Percentiles rank a stretch among this genome's conserved stretches.
These are phyloP conservation scores for Rhabdomys pumilio DNA, from an alignment of 2,797 vertebrate genomes.

Conservation along the genomic window DNA sequence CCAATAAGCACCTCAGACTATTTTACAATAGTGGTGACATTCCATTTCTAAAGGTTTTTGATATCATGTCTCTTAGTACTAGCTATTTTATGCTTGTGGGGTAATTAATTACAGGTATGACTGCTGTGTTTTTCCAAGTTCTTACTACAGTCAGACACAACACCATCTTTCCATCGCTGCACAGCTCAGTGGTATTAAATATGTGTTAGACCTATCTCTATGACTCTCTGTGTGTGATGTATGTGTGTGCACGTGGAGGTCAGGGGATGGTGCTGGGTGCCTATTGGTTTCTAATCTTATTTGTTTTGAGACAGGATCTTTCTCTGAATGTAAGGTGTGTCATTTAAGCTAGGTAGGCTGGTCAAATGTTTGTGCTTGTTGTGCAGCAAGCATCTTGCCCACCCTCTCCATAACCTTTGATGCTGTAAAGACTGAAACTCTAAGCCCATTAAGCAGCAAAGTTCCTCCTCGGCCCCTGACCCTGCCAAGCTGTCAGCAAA, in stretches of 20 bases:
- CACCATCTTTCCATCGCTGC: not conserved
- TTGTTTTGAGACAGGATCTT: not conserved
- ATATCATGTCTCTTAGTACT: not conserved
- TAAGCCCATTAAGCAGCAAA: not conserved
- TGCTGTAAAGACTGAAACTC: not conserved
- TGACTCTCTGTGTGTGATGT: not conserved
- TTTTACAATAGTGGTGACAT: too few relatives aligned
- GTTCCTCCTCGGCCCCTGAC: not conserved
- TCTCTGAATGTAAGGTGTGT: not conserved
- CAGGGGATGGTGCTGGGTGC: not conserved
- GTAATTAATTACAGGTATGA: accelerated
- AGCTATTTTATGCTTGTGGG: not conserved
- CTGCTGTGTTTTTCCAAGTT: not conserved
- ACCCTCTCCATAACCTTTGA: too few relatives aligned
- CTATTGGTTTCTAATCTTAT: not conserved
- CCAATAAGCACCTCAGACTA: not conserved
- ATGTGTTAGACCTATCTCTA: not conserved
- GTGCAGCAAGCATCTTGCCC: not conserved
- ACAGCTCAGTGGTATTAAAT: not conserved
- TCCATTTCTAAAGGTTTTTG: not conserved
- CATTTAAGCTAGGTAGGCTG: not conserved
- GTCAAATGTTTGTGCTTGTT: not conserved
- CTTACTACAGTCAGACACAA: not conserved
- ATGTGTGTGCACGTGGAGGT: not conserved
- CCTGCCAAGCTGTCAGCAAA: not conserved